Evolutionary conservation across 1,140 invertebrate genomes (phyloP).

Genomic region (Drosophila hydei): DNA sequence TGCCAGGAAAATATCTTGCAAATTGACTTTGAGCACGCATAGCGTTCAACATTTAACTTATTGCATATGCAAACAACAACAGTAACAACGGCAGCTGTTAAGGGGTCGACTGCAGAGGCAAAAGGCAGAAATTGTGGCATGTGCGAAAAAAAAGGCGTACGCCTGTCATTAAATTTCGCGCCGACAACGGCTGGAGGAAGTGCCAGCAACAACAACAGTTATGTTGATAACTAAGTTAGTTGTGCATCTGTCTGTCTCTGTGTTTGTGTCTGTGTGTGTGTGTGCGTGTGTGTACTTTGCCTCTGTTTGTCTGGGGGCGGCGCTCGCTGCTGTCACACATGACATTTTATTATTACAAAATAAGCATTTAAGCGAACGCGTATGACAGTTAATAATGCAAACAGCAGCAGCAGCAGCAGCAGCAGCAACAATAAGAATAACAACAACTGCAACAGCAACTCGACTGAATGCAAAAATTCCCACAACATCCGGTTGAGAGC

Average conservation of each 20-base stretch:
- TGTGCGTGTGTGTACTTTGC: conserved; percentile 21
- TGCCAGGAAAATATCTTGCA: conserved; percentile 65
- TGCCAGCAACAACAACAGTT: conserved; percentile 39
- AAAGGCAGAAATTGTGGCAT: conserved; percentile 56
- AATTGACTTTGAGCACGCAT: conserved; percentile 75
- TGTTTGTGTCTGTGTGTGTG: conserved; percentile 6
- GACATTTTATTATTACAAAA: conserved; percentile 82
- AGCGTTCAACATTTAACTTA: conserved; percentile 48
- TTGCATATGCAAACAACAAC: conserved; percentile 32
- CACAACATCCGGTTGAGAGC: conserved; percentile 78
- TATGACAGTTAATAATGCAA: conserved; percentile 79
- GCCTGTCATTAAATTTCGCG: conserved; percentile 77
- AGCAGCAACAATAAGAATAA: conserved; percentile 24
- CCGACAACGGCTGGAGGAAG: conserved; percentile 49
- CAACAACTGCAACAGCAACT: conserved; percentile 32
- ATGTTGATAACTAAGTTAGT: conserved; percentile 67
- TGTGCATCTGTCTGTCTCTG: conserved; percentile 29
- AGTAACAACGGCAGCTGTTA: conserved; percentile 3
- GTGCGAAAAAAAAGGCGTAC: conserved; percentile 71
- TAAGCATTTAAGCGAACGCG: conserved; percentile 74
- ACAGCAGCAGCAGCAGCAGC: conserved; percentile 48
- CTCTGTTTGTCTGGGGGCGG: conserved; percentile 47
- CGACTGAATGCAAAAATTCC: conserved; percentile 76
- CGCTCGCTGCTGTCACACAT: conserved; percentile 58
- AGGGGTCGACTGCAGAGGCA: conserved; percentile 25